Conservation (phyloP, 2,888 invertebrate species). For the Epicampocera succincta region DNA sequence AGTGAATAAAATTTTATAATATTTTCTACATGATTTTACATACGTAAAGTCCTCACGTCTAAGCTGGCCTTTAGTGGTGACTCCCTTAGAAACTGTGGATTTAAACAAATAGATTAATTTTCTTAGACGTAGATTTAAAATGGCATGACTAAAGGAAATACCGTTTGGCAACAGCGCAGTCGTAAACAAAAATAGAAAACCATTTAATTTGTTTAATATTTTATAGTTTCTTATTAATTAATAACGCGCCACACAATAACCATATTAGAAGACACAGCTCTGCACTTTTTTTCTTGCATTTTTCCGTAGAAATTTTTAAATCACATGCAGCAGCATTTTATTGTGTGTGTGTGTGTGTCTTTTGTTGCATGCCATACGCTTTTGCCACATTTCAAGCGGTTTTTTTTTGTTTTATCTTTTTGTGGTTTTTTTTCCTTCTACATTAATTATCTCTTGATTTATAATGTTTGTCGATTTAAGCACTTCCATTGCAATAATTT, state of each 20-base stretch:
- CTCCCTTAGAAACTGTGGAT: too few relatives aligned
- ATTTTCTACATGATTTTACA: too few relatives aligned
- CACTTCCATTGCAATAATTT: constrained; percentile 28
- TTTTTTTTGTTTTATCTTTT: constrained; percentile 15
- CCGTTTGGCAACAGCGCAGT: too few relatives aligned
- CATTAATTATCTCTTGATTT: constrained; percentile 26
- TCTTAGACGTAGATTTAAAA: too few relatives aligned
- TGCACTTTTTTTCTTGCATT: background rate
- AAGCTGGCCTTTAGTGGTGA: too few relatives aligned
- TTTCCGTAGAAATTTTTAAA: constrained; percentile 3
- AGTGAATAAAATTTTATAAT: too few relatives aligned
- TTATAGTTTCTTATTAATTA: too few relatives aligned
- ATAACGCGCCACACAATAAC: background rate
- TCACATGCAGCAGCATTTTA: constrained; percentile 35
- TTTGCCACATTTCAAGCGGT: constrained; percentile 51
- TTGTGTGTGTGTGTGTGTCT: constrained; percentile 18
- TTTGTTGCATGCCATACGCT: constrained; percentile 55
- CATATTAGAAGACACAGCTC: background rate
- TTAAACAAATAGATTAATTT: too few relatives aligned
- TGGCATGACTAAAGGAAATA: too few relatives aligned
- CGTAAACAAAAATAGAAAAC: too few relatives aligned
- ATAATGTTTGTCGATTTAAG: constrained; percentile 37
- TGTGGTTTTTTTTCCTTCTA: constrained; percentile 10
- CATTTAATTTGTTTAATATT: too few relatives aligned
- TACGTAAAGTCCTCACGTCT: too few relatives aligned